phyloP scores from a whole-genome alignment of 1,140 invertebrate species.

The Trichoplusia ni region DNA sequence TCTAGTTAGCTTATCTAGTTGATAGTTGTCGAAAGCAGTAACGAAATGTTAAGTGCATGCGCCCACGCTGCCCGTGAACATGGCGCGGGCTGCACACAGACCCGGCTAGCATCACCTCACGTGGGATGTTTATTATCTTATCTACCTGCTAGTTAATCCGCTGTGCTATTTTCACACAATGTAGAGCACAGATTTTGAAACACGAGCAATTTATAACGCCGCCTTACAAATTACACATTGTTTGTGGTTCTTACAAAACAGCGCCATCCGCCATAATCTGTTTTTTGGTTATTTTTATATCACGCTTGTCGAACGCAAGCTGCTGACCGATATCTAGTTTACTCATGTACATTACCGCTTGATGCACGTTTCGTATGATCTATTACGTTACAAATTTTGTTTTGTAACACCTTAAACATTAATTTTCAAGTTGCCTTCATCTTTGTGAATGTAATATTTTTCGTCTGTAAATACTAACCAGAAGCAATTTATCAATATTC shows the following conservation, averaged over 20 bases:
- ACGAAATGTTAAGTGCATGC: conserved; percentile 68
- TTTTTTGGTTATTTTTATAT: conserved; percentile 20
- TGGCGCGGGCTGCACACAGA: background rate
- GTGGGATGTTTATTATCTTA: conserved; percentile 74
- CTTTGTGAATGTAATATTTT: background rate
- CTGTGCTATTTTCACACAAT: conserved; percentile 62
- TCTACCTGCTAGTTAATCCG: conserved; percentile 58
- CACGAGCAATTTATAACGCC: conserved; percentile 8
- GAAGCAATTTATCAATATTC: conserved; percentile 33
- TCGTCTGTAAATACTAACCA: conserved; percentile 9
- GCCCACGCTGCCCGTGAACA: conserved; percentile 50
- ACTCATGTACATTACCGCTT: conserved; percentile 11
- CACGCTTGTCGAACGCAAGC: background rate
- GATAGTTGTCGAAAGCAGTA: conserved; percentile 66
- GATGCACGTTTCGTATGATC: conserved; percentile 15
- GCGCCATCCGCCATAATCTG: background rate
- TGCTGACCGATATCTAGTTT: background rate
- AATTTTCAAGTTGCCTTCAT: background rate
- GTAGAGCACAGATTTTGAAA: conserved; percentile 51
- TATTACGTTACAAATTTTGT: conserved; percentile 5
- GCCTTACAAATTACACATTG: conserved; percentile 16
- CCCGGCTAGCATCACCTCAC: conserved; percentile 36
- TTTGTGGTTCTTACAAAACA: conserved; percentile 19
- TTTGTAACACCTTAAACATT: too few species aligned
- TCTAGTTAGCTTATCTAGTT: conserved; percentile 45